Percentiles rank a stretch among this genome's conserved stretches.
Conservation (phyloP, 2,113 vertebrate genomes). For the Maccullochella peelii region DNA sequence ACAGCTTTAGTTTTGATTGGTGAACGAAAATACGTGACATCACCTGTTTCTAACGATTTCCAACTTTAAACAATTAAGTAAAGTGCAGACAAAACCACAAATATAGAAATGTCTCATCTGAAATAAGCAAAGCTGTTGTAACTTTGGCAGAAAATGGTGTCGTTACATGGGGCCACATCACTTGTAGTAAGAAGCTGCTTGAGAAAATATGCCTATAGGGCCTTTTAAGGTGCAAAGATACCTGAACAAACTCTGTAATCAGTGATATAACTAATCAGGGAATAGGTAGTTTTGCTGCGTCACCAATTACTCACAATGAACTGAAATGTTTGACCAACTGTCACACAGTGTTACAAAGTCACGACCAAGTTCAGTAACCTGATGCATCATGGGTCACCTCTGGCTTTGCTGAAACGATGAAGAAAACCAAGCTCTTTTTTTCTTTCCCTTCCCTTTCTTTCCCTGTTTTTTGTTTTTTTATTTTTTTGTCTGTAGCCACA, state of each 20-base stretch:
- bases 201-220: not conserved
- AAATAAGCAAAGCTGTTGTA: not conserved
- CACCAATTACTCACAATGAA: not conserved
- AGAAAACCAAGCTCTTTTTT: conserved; percentile 62
- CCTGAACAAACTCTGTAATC: not conserved
- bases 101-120: not conserved
- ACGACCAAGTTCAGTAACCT: not conserved
- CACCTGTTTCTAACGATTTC: not conserved
- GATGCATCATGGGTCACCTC: not conserved
- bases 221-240: not conserved
- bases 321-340: not conserved
- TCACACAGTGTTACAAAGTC: not conserved
- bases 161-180: not conserved
- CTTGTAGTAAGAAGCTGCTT: not conserved
- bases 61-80: not conserved
- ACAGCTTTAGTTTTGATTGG: not conserved
- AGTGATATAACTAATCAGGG: not conserved
- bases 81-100: not conserved
- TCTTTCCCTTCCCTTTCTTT: conserved; percentile 33
- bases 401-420: conserved; percentile 6
- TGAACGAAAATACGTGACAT: not conserved
- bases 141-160: not conserved
- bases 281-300: not conserved
- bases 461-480: conserved; percentile 30
- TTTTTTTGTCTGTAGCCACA: conserved; percentile 86